Evolutionary conservation across 2,113 vertebrate species (phyloP).

Genomic region (Indicator maculatus): DNA sequence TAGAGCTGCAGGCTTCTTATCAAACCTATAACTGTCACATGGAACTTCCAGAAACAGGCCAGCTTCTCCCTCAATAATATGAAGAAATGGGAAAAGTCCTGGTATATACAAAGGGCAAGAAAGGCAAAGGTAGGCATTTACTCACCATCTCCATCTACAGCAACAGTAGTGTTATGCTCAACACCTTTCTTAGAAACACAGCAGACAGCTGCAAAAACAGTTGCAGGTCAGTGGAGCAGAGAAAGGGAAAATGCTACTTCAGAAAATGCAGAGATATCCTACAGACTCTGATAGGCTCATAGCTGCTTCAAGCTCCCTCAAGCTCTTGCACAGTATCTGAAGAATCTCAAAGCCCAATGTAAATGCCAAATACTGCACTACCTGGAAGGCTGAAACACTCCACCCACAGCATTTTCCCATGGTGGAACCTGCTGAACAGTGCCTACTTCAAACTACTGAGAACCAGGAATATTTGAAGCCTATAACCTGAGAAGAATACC

Average conservation of each 20-base stretch:
- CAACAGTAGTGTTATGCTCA: slow-evolving; percentile 79
- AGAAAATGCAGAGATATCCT: not conserved
- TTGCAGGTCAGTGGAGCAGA: not conserved
- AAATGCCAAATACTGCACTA: not conserved
- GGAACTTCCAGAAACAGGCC: not conserved
- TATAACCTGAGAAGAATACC: not conserved
- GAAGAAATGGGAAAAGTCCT: not conserved
- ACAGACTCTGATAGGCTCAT: not conserved
- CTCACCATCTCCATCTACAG: slow-evolving; percentile 88
- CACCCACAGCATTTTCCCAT: not conserved
- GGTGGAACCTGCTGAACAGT: not conserved
- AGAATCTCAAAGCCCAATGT: not conserved
- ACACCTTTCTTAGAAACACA: slow-evolving; percentile 88
- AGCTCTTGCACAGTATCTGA: not conserved
- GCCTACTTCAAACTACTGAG: not conserved
- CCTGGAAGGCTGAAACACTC: not conserved
- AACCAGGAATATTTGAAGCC: not conserved
- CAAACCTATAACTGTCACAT: not conserved
- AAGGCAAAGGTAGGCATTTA: not conserved
- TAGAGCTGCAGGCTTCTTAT: not conserved
- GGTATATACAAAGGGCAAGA: not conserved
- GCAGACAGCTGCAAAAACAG: slow-evolving; percentile 82
- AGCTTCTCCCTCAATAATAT: not conserved
- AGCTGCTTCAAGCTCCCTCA: not conserved
- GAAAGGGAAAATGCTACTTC: not conserved